Percentiles rank a stretch among this genome's conserved stretches.
phyloP scores from a whole-genome alignment of 1,140 invertebrate species.

The Hestina assimilis region DNA sequence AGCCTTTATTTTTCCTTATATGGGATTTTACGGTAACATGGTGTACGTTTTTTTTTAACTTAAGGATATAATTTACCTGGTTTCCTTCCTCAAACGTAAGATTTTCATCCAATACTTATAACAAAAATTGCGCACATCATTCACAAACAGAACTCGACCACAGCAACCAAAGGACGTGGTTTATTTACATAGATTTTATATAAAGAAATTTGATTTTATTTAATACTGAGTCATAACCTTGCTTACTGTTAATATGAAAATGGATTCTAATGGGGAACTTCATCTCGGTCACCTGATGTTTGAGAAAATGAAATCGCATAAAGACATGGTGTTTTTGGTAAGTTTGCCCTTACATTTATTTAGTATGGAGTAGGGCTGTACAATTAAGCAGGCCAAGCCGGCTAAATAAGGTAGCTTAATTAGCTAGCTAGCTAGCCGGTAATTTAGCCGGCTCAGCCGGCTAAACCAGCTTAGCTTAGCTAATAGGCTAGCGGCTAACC shows the following conservation, averaged over 20 bases:
- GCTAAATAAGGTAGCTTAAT: too few relatives aligned
- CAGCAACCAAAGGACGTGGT: background rate
- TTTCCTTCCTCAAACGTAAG: constrained; percentile 1
- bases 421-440: too few relatives aligned
- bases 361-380: too few relatives aligned
- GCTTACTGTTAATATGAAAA: background rate
- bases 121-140: background rate
- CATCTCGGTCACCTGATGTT: constrained; percentile 11
- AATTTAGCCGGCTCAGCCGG: too few relatives aligned
- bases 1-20: background rate
- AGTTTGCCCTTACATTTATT: too few relatives aligned
- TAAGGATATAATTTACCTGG: background rate
- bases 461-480: too few relatives aligned
- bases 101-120: background rate
- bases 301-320: constrained; percentile 10
- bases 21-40: background rate
- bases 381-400: too few relatives aligned
- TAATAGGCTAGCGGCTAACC: too few relatives aligned
- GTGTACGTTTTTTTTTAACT: background rate
- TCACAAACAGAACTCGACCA: background rate
- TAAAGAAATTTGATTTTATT: background rate
- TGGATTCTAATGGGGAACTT: constrained; percentile 1
- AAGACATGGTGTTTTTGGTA: constrained; percentile 16
- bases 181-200: background rate
- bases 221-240: background rate